Evolutionary conservation across 2,888 invertebrate genomes (phyloP).

Genomic region (Spodoptera littoralis): DNA sequence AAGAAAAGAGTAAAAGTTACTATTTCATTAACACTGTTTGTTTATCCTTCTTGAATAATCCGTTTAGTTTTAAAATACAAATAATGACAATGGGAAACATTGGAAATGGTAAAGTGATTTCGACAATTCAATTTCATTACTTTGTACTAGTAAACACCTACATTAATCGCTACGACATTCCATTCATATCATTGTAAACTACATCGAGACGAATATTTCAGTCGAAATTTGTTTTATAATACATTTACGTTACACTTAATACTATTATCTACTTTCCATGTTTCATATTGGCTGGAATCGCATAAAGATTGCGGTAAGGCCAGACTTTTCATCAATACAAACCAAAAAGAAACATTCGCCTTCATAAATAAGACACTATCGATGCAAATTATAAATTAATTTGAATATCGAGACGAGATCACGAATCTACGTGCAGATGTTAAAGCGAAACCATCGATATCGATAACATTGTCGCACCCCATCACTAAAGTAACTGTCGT

Average conservation of each 20-base stretch:
- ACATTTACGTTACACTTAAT: constrained; percentile 79
- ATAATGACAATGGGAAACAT: constrained; percentile 45
- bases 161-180: constrained; percentile 78
- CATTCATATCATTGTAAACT: constrained; percentile 85
- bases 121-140: constrained; percentile 68
- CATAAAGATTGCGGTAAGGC: constrained; percentile 81
- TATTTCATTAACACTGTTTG: constrained; percentile 40
- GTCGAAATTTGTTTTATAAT: constrained; percentile 86
- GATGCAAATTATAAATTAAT: constrained; percentile 69
- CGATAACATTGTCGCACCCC: constrained; percentile 61
- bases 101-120: constrained; percentile 55
- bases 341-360: constrained; percentile 56
- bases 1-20: constrained; percentile 44
- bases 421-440: constrained; percentile 70
- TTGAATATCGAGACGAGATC: constrained; percentile 68
- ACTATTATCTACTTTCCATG: constrained; percentile 72
- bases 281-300: constrained; percentile 84
- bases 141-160: constrained; percentile 88
- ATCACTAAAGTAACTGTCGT: constrained; percentile 58
- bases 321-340: constrained; percentile 66
- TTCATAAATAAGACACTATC: constrained; percentile 70
- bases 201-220: constrained; percentile 87
- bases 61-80: constrained; percentile 46
- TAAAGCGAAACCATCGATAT: constrained; percentile 68
- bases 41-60: constrained; percentile 26